Evolutionary conservation across 2,797 vertebrate genomes (phyloP), one percentile per base, ranked within the genome.

Genomic region (Amniataba percoides): DNA sequence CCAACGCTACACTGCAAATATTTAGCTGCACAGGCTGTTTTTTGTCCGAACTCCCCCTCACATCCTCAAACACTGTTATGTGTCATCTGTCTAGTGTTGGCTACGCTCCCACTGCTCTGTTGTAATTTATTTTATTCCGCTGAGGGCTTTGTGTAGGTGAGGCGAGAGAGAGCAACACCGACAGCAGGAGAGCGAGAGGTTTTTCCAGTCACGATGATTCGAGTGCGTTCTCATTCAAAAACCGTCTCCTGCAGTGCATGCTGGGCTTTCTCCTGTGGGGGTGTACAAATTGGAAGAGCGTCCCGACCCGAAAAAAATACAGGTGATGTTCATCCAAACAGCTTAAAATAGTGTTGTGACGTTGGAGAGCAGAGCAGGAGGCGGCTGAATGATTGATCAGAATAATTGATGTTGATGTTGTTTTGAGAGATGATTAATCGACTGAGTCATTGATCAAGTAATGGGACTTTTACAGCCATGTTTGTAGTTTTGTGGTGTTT

Each of bases 111-210:
- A 25, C 61, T 23, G 49, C n/a, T 27, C 53, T n/a, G 62, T 6
- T 69, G 58, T 64, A 40, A 80, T 74, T 70, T 23, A 16, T 23
- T 65, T 64, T 23, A 40, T 59, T 64, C 52, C 53, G 71, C 65
- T 19, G 43, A 58, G 71, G 45, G 71, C 36, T 31, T 48, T 74
- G 71, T 70, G 78, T 64, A 70, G 65, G 65, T 61, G 69, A 72
- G 49, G 59, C 49, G 27, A n/a, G 23, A 49, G 42, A 34, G 11
- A 6, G 16, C 5, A 7, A 9, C 1, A 6, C 40, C 21, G 4
- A 27, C 42, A 48, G 71, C 61, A 4, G 40, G 39, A 69, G 43
- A 39, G 48, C 9, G 1, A 46, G 43, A 74, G 77, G 45, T 36
- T 45, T 57, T 5, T 45, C 58, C 39, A 15, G 39, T 69, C 62